phyloP scores from a whole-genome alignment of 2,888 invertebrate genomes.

The Eudemis profundana region DNA sequence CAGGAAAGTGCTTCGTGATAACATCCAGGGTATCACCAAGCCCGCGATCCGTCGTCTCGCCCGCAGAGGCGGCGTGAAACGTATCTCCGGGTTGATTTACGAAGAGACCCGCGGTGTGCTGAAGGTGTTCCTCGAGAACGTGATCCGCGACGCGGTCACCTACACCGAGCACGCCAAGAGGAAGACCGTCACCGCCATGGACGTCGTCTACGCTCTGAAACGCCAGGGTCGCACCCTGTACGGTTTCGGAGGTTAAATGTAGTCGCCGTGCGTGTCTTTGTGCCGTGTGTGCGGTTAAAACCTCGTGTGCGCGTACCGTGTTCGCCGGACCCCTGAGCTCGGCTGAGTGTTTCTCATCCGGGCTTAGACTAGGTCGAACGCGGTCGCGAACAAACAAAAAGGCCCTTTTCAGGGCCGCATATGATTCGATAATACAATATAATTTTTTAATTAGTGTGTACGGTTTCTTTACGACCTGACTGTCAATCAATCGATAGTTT shows the following conservation, averaged over 20 bases:
- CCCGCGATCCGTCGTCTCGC: constrained; percentile 92
- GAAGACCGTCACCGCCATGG: constrained; percentile 95
- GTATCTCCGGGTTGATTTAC: constrained; percentile 91
- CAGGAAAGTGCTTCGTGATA: constrained; percentile 91
- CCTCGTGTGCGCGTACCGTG: background rate
- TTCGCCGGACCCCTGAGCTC: background rate
- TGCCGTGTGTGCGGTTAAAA: background rate
- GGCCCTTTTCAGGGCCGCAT: no score
- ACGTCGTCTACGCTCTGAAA: constrained; percentile 93
- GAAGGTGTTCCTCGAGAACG: constrained; percentile 93
- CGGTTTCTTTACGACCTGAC: no score
- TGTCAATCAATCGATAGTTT: no score
- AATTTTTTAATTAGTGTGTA: no score
- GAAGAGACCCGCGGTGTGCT: constrained; percentile 93
- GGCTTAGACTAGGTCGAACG: no score
- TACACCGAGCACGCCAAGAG: constrained; percentile 95
- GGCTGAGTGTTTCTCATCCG: no score
- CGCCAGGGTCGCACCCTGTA: background rate
- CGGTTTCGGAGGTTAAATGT: constrained; percentile 7
- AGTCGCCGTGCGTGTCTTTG: background rate
- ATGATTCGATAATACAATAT: no score
- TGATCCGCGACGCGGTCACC: constrained; percentile 92
- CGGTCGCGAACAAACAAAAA: no score
- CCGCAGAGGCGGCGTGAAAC: constrained; percentile 88
- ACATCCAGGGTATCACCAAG: constrained; percentile 92